phyloP scores from a whole-genome alignment of 2,797 vertebrate species.

The Gadopsis marmoratus region DNA sequence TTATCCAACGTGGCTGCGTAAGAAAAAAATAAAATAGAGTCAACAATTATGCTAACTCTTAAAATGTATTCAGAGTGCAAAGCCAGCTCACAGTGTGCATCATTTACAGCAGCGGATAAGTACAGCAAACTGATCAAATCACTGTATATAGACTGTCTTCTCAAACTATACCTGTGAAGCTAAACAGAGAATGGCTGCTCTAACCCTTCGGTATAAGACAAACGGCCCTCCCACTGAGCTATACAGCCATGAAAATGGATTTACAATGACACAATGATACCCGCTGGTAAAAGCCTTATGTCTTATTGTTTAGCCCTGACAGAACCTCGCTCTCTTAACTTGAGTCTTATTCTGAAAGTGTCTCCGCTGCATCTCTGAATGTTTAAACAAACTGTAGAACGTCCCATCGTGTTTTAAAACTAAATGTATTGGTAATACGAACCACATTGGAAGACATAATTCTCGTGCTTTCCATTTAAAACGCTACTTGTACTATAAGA shows the following conservation, averaged over 20 bases:
- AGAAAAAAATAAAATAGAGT: neutral
- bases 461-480: neutral
- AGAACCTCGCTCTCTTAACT: neutral
- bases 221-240: neutral
- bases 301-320: neutral
- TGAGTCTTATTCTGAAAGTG: neutral
- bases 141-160: conserved; percentile 8
- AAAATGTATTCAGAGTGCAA: conserved; percentile 1
- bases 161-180: neutral
- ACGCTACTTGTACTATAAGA: neutral
- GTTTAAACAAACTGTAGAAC: neutral
- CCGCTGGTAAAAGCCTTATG: neutral
- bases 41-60: neutral
- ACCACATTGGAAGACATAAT: neutral
- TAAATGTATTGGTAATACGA: neutral
- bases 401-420: neutral
- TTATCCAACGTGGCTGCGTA: conserved; percentile 14
- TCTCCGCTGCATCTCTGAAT: neutral
- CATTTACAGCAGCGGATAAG: neutral
- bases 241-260: neutral
- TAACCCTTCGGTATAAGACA: neutral
- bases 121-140: conserved; percentile 1
- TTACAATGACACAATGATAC: neutral
- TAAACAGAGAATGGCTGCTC: neutral
- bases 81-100: neutral